Base-by-base conservation (phyloP, 2,888 invertebrate species). In the Ormyrus rosae region DNA sequence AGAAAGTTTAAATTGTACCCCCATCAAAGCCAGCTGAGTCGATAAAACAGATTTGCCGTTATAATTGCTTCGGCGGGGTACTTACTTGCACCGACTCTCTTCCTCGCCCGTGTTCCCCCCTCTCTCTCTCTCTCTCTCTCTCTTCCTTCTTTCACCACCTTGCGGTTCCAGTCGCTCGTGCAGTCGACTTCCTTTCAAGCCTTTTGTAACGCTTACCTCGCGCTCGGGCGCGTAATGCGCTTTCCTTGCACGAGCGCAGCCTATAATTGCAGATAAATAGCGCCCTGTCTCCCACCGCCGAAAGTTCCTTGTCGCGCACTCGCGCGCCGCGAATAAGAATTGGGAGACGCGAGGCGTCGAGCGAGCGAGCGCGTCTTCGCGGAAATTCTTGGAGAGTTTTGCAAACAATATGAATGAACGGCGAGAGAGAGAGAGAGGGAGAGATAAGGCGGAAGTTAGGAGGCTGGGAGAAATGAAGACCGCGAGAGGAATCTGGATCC, bases 201-300 rank as follows among this genome's bases (percentile, higher is more conserved):
- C 55, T 19, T 55, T 11, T 9, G n/a, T 53, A 53, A 10, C 68
- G 55, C 68, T 50, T 34, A 9, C 13, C 10, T 19, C n/a, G n/a
- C 19, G 51, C 19, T 58, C 19, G 9, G 11, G n/a, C 46, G 46
- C 34, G n/a, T 13, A 51, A 51, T 51, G 19, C 13, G 48, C 46
- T 56, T 53, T 34, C 19, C 56, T 56, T n/a, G 50, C 19, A 19
- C 19, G 19, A 19, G 19, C 51, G 51, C 13, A 67, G 50, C 60
- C 58, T 67, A 61, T 76, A 76, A 76, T 76, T 76, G 68, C 75
- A 60, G 61, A 68, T 76, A 76, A 76, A 76, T 76, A 76, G 74
- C 64, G 6, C n/a, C 19, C 19, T 19, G 1, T 19, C 19, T 19
- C 19, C 19, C 7, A 11, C 48, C 58, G 45, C 19, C 48, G 11